Evolutionary conservation across 2,888 invertebrate genomes (phyloP).

Genomic region (Drosophila nr. fundita): DNA sequence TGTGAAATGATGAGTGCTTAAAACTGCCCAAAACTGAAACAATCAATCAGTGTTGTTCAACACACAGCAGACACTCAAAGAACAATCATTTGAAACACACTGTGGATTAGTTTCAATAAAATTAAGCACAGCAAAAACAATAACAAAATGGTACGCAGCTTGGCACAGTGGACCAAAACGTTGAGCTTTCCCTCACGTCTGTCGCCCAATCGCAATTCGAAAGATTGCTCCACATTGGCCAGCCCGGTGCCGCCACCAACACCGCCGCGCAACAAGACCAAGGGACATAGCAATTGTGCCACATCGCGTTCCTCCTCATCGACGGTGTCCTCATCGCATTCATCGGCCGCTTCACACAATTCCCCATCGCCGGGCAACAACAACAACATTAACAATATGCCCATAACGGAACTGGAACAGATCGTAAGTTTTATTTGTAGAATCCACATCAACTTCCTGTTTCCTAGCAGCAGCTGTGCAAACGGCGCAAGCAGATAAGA

Average conservation of each 20-base stretch:
- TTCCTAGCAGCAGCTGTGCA: conserved; percentile 67
- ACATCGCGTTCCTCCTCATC: conserved; percentile 86
- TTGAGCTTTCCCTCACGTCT: conserved; percentile 94
- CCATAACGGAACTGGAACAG: conserved; percentile 89
- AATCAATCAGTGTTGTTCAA: conserved; percentile 35
- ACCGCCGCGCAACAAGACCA: conserved; percentile 87
- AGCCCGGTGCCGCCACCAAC: conserved; percentile 86
- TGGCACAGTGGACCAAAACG: conserved; percentile 96
- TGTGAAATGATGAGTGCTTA: conserved; percentile 57
- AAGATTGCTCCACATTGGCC: conserved; percentile 87
- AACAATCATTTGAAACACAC: conserved; percentile 58
- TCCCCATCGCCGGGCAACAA: conserved; percentile 84
- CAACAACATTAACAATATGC: conserved; percentile 85
- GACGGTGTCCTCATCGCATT: conserved; percentile 81
- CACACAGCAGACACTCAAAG: conserved; percentile 5
- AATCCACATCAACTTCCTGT: conserved; percentile 53
- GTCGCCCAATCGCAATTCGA: conserved; percentile 92
- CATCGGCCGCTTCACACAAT: conserved; percentile 73
- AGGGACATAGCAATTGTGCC: conserved; percentile 85
- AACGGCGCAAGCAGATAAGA: conserved; percentile 34
- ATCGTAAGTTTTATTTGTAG: conserved; percentile 87
- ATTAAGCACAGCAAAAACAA: conserved; percentile 8
- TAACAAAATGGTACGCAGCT: conserved; percentile 91
- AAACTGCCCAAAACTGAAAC: conserved; percentile 39
- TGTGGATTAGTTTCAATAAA: conserved; percentile 62